Base-by-base conservation (phyloP, 2,888 invertebrate species). In the Exephanes ischioxanthus region DNA sequence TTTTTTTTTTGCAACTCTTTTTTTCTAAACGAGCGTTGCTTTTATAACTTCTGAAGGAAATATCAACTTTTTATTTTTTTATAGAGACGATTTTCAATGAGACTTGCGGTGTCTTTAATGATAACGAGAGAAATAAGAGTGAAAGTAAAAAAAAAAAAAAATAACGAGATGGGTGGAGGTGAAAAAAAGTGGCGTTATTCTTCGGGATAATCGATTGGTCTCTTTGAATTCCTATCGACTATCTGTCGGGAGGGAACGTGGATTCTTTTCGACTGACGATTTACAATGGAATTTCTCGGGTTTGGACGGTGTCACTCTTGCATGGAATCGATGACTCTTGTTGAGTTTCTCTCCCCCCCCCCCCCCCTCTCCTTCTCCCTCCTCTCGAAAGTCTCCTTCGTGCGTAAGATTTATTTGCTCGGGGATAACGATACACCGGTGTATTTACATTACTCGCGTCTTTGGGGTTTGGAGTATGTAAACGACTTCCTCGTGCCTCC, bases 401-500 rank as follows among this genome's bases (percentile, higher is more conserved):
- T 55, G 45, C 9, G 14, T 77, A 45, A n/a, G 48, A 51, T 22
- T 83, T 78, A 68, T 68, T 73, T 51, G 41, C 68, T 68, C 78
- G 41, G 41, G 19, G 73, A 79, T 55, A 80, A 84, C 22, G 83
- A 84, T 48, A 61, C 78, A 78, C 19, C 11, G 30, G 41, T 33
- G 55, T 71, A 84, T 84, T 84, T 77, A 68, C 77, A 77, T 80
- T 76, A 84, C 83, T 80, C 76, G 75, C 67, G 63, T 58, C 72
- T 77, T 63, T 55, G 61, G 79, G 67, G 41, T 84, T 73, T 55
- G 80, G 37, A 83, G 76, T 80, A 80, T 84, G 84, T 37, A 80
- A 84, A 80, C 68, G 83, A 80, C 80, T 86, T 86, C 84, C 84
- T 84, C 63, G 55, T 66, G 77, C 45, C 84, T 66, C 53, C 58